Conservation (phyloP, 2,113 vertebrate species). For the Haliaeetus leucogaster region DNA sequence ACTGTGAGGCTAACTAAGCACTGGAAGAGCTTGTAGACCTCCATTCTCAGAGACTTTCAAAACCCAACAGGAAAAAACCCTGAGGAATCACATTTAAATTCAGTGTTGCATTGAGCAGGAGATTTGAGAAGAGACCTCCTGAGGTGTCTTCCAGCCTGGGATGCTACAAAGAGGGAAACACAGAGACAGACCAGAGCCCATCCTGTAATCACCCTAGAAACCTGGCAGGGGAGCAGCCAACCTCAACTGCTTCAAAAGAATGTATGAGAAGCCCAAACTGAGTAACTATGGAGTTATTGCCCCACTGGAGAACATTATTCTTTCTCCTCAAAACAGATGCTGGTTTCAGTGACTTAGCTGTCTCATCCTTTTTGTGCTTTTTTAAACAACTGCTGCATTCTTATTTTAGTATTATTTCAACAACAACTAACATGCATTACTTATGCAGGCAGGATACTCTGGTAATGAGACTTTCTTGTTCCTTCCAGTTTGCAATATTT, state of each 20-base stretch:
- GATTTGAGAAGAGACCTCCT: background rate
- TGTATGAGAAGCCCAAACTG: background rate
- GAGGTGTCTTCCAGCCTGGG: background rate
- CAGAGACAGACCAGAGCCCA: background rate
- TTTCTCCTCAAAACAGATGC: background rate
- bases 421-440: background rate
- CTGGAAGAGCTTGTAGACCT: background rate
- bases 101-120: background rate
- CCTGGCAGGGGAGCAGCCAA: background rate
- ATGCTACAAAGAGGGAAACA: background rate
- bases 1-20: background rate
- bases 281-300: rapidly evolving
- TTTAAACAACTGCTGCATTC: background rate
- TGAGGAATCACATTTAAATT: background rate
- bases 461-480: background rate
- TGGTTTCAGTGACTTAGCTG: background rate
- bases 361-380: background rate
- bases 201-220: background rate
- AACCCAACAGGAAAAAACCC: background rate
- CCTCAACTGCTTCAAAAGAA: background rate
- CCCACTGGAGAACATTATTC: background rate
- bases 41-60: background rate
- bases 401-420: background rate
- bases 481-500: background rate
- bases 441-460: background rate